Conservation (phyloP, 2,113 vertebrate species). For the Struthio camelus region DNA sequence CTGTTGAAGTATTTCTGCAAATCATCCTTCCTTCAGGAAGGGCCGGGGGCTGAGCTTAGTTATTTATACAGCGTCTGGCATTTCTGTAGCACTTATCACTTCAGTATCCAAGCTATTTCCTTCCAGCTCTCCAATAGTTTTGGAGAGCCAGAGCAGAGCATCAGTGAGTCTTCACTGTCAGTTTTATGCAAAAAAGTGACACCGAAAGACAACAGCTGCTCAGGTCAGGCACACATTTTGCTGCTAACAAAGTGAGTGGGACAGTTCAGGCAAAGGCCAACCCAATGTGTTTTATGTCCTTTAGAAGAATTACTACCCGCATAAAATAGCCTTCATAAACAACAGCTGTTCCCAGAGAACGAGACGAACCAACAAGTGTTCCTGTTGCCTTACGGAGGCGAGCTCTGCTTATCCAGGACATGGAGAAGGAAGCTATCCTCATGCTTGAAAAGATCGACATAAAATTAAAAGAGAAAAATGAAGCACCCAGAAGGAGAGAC, state of each 20-base stretch:
- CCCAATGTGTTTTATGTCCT: not conserved
- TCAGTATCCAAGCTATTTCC: not conserved
- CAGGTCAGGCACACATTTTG: not conserved
- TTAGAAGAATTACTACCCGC: not conserved
- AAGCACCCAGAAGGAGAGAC: not conserved
- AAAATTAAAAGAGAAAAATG: not conserved
- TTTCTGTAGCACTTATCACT: not conserved
- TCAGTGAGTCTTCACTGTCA: not conserved
- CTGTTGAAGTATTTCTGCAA: slow-evolving; percentile 52
- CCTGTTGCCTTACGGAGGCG: not conserved
- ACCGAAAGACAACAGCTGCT: not conserved
- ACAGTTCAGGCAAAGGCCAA: not conserved
- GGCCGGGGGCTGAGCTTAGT: not conserved
- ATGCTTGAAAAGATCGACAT: not conserved
- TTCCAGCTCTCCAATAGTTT: not conserved
- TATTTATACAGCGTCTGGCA: slow-evolving; percentile 24
- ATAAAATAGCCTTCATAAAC: not conserved
- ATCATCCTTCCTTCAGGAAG: not conserved
- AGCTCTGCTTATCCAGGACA: not conserved
- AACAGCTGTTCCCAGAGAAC: not conserved
- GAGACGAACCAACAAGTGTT: not conserved
- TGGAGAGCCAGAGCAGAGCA: not conserved
- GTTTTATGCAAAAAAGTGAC: not conserved
- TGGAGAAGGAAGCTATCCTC: not conserved
- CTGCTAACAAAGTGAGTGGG: not conserved